Conservation (phyloP, 2,797 vertebrate species). For the Leptoclinus maculatus region DNA sequence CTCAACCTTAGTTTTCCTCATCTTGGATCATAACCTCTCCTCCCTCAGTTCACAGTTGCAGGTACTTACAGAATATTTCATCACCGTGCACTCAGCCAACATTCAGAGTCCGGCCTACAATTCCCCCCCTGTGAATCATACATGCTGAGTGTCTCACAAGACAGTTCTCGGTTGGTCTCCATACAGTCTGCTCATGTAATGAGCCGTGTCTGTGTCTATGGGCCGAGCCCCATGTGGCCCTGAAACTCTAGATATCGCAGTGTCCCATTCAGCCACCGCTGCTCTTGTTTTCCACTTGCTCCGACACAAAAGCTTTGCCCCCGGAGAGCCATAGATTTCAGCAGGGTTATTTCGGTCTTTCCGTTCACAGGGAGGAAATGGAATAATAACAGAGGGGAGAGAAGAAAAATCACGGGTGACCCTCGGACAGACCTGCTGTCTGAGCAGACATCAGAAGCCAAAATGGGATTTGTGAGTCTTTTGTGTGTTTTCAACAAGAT, state of each 20-base stretch:
- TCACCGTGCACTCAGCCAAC: constrained; percentile 47
- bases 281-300: constrained; percentile 78
- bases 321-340: constrained; percentile 81
- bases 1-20: neutral
- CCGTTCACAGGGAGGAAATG: constrained; percentile 82
- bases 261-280: constrained; percentile 63
- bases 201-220: constrained; percentile 60
- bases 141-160: constrained; percentile 46
- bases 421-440: constrained; percentile 40
- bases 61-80: constrained; percentile 55
- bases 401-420: constrained; percentile 71
- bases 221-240: constrained; percentile 53
- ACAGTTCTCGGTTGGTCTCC: constrained; percentile 39
- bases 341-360: constrained; percentile 82
- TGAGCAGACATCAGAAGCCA: constrained; percentile 29
- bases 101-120: constrained; percentile 43
- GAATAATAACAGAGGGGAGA: constrained; percentile 81
- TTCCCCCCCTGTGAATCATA: constrained; percentile 35
- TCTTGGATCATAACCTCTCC: constrained; percentile 12
- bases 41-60: constrained; percentile 29
- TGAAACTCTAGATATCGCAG: constrained; percentile 68
- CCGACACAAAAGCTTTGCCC: constrained; percentile 77
- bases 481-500: constrained; percentile 34
- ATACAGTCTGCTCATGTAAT: constrained; percentile 58
- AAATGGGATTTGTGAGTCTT: constrained; percentile 23